Evolutionary conservation across 2,113 vertebrate genomes (phyloP), one percentile per base, ranked within the genome.

Genomic region (Chionis minor): DNA sequence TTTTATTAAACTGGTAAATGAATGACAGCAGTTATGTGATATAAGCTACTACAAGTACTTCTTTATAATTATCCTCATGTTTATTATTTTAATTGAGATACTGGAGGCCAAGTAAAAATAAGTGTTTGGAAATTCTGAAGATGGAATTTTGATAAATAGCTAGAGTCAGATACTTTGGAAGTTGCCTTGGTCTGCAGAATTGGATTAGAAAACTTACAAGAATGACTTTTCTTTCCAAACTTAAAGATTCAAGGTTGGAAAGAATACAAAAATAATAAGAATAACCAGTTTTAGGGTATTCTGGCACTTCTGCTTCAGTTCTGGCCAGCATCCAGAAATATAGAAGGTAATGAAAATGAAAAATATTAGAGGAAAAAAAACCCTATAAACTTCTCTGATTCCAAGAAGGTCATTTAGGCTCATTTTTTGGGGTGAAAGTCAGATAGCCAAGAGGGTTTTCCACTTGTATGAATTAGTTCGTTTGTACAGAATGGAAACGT

Each of bases 231-330:
- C 73, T 84, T 93, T 87, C 83, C 83, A 82, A 89, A 87, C 35
- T 59, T 62, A 45, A 22, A 58, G 73, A 87, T 94, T 92, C 70
- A 58, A 47, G 27, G n/a, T 66, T 97, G 95, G 95, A 95, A 95
- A 62, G 67, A 90, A 40, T 66, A 73, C 89, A 96, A 88, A 74
- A 96, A 92, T 90, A 97, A 95, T 72, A 96, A 54, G 66, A 82
- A 80, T 54, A 95, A 86, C 74, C 42, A 80, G 35, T 62, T 45
- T 66, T 89, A 35, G 0, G 2, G n/a, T 78, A 30, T 90, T 95
- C 78, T 91, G 91, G 92, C 73, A 79, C 58, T 89, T 86, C 30
- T 87, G 69, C 66, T 70, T 90, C 78, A 69, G 20, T 82, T 79
- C 71, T 96, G 88, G 63, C 45, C 55, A 38, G 51, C 78, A 88